phyloP scores from a whole-genome alignment of 35 echinoderm and acorn worm genomes.

The Strongylocentrotus purpuratus region DNA sequence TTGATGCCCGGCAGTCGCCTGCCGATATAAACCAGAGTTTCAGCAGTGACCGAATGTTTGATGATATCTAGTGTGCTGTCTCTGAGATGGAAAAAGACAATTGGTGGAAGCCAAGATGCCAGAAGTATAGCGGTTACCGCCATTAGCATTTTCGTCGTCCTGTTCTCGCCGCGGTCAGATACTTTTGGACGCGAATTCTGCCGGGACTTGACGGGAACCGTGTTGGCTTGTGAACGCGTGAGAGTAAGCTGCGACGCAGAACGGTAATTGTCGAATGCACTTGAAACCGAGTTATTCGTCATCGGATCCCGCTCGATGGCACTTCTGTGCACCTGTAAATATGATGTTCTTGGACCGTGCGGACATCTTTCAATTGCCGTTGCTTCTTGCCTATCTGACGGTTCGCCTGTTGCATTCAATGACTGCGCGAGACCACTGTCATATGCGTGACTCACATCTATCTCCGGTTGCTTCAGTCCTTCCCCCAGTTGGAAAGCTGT shows the following conservation, averaged over 20 bases:
- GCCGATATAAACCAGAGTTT: slow-evolving; percentile 27
- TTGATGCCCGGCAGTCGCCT: slow-evolving; percentile 27
- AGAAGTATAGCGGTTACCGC: slow-evolving; percentile 35
- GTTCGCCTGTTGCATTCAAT: neutral
- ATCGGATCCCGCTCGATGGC: neutral
- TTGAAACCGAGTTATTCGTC: neutral
- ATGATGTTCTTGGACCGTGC: neutral
- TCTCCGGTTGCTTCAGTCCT: neutral
- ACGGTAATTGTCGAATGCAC: neutral
- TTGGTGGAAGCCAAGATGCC: slow-evolving; percentile 29
- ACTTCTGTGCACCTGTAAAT: neutral
- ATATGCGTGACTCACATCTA: neutral
- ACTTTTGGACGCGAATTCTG: neutral
- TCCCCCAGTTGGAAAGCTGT: neutral
- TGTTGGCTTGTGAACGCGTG: neutral
- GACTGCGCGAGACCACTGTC: neutral
- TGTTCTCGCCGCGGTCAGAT: slow-evolving; percentile 29
- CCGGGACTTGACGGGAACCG: neutral
- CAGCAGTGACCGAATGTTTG: neutral
- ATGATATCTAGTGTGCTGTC: slow-evolving; percentile 31
- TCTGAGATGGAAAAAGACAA: slow-evolving; percentile 42
- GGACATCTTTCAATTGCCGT: neutral
- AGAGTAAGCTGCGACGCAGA: neutral
- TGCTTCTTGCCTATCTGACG: neutral
- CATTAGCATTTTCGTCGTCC: slow-evolving; percentile 47